Conservation (phyloP, 2,113 vertebrate species). For the Calidris pugnax region DNA sequence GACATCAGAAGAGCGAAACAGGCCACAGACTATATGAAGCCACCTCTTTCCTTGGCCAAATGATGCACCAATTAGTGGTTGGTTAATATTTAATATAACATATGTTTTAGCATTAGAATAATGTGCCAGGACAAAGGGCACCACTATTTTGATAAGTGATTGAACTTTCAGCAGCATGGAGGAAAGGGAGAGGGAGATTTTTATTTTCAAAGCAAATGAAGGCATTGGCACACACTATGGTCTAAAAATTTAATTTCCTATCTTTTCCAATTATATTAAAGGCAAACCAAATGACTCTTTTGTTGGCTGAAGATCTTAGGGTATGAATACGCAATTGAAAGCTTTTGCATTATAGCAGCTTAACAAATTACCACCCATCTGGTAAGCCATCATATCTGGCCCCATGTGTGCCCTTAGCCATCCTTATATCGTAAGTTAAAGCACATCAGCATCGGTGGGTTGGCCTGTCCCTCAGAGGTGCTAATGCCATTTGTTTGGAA, state of each 20-base stretch:
- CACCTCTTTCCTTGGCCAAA: neutral
- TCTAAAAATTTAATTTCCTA: constrained; percentile 18
- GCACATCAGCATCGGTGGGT: constrained; percentile 17
- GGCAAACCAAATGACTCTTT: neutral
- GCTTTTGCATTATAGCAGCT: constrained; percentile 36
- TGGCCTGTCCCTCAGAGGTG: constrained; percentile 46
- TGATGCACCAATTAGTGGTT: neutral
- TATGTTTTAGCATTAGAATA: constrained; percentile 21
- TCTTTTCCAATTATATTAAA: constrained; percentile 6
- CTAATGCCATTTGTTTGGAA: constrained; percentile 49
- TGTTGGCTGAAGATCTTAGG: constrained; percentile 38
- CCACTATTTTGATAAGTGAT: constrained; percentile 1
- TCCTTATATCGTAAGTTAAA: neutral
- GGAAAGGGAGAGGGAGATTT: neutral
- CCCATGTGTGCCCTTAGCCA: constrained; percentile 29
- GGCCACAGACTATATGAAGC: neutral
- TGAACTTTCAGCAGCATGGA: constrained; percentile 3
- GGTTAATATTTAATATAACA: constrained; percentile 52
- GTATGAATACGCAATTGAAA: constrained; percentile 33
- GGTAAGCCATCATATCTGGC: constrained; percentile 20
- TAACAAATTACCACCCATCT: constrained; percentile 65
- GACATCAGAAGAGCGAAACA: neutral
- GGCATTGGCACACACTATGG: neutral
- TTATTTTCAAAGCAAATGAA: constrained; percentile 14
- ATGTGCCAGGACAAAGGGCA: constrained; percentile 21